Base-by-base conservation (phyloP, 1,140 invertebrate genomes). In the Aphis craccivora region DNA sequence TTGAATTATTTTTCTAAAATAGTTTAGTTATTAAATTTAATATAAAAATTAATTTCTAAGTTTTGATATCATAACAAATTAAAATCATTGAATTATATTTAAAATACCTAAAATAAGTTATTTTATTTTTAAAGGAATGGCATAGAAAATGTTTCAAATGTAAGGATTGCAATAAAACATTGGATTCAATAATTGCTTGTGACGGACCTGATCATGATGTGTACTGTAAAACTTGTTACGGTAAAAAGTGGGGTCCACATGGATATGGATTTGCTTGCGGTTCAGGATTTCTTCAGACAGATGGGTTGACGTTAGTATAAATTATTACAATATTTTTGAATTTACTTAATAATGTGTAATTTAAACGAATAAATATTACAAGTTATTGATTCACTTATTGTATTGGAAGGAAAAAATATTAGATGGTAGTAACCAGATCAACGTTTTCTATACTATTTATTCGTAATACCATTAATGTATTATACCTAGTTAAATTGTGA, bases 101-200 rank as follows among this genome's bases (percentile, higher is more conserved):
- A n/a, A 35, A n/a, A 76, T 76, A n/a, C n/a, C n/a, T n/a, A 76
- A 35, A n/a, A n/a, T 18, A 76, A 3, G 30, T 76, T 90, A 30
- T 91, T 40, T 9, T 40, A 22, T 60, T 91, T 91, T 7, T 48
- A 94, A 97, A 98, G 95, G 98, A 98, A 95, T 99, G 98, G 98
- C 99, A 98, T 96, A 97, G 99, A 96, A 99, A 99, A 95, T 99
- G 99, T 96, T 99, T 99, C 96, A 99, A 99, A 95, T 99, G 99
- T 95, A 97, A 96, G 95, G 98, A 98, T 94, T 99, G 99, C 95
- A 97, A 97, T 94, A 98, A 98, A 95, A 98, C 97, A 40, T 96
- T 99, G 90, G 98, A 99, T 95, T 99, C 98, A 37, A 98, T 98
- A 95, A 98, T 98, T 94, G 98, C 98, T 94, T 98, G 98, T 95